These are phyloP conservation scores for Epirrhoe alternata DNA, from an alignment of 2,888 invertebrate genomes.

Conservation along the genomic window DNA sequence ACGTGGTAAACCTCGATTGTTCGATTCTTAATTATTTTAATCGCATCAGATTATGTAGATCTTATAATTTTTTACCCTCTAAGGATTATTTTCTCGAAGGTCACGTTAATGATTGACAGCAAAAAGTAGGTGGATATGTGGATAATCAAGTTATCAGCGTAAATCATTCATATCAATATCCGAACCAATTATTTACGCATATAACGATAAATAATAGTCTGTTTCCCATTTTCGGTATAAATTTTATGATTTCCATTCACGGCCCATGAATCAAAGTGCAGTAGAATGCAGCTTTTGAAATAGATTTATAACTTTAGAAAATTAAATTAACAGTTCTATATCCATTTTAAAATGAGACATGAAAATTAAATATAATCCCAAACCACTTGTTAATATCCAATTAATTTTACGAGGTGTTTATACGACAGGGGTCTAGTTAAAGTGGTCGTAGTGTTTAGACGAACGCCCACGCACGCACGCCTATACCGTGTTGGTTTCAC, in stretches of 20 bases:
- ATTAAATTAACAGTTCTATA: slow-evolving; percentile 23
- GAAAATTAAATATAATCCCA: slow-evolving; percentile 23
- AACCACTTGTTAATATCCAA: slow-evolving; percentile 21
- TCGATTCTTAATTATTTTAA: not conserved
- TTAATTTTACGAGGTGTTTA: slow-evolving; percentile 38
- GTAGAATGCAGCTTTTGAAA: slow-evolving; percentile 7
- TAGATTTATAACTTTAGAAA: slow-evolving; percentile 16
- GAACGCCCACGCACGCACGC: slow-evolving; percentile 52
- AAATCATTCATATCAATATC: not conserved
- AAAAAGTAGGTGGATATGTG: not conserved
- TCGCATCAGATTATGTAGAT: not conserved
- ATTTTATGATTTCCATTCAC: slow-evolving; percentile 3
- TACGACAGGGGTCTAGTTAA: slow-evolving; percentile 32
- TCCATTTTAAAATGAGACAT: slow-evolving; percentile 30
- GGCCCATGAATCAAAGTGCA: slow-evolving; percentile 11
- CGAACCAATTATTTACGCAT: not conserved
- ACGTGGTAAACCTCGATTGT: not conserved
- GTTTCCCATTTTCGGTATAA: not conserved
- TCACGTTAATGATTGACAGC: not conserved
- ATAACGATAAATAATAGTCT: not conserved
- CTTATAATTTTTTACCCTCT: no score
- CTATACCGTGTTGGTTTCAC: slow-evolving; percentile 53
- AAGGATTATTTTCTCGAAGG: no score
- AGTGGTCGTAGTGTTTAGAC: slow-evolving; percentile 39
- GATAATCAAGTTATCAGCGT: not conserved